Evolutionary conservation across 2,797 vertebrate species (phyloP).

Genomic region (Karalla daura): DNA sequence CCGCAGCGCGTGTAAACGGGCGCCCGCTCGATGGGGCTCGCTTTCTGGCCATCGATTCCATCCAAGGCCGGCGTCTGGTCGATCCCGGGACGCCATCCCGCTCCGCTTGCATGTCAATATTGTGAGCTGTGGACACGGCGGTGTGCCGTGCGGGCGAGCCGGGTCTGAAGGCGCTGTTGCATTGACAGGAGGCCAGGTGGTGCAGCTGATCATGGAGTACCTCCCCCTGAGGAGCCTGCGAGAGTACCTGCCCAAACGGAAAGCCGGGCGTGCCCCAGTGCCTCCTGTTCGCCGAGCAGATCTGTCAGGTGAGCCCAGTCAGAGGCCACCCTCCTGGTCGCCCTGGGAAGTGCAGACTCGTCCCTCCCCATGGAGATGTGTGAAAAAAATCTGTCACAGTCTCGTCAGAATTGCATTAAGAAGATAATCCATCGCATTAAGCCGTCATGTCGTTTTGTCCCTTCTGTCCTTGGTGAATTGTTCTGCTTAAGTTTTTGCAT

Average conservation of each 20-base stretch:
- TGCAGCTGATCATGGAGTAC: constrained; percentile 97
- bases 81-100: constrained; percentile 2
- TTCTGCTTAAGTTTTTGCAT: no score
- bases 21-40: neutral
- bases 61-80: no score
- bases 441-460: no score
- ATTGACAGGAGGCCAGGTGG: constrained; percentile 87
- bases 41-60: no score
- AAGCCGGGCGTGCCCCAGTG: constrained; percentile 81
- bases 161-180: constrained; percentile 27
- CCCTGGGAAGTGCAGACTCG: neutral
- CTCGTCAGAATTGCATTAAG: neutral
- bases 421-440: no score
- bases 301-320: constrained; percentile 89
- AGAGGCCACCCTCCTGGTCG: no score
- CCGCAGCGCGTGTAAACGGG: constrained; percentile 7
- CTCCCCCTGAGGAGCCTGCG: constrained; percentile 92
- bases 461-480: no score
- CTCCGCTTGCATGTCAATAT: constrained; percentile 34
- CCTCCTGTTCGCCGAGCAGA: constrained; percentile 93
- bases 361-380: no score
- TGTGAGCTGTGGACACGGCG: constrained; percentile 31
- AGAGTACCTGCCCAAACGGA: constrained; percentile 88
- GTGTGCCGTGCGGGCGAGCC: constrained; percentile 13
- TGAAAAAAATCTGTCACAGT: no score